phyloP scores from a whole-genome alignment of 2,113 vertebrate genomes.

The Pterophyllum scalare region DNA sequence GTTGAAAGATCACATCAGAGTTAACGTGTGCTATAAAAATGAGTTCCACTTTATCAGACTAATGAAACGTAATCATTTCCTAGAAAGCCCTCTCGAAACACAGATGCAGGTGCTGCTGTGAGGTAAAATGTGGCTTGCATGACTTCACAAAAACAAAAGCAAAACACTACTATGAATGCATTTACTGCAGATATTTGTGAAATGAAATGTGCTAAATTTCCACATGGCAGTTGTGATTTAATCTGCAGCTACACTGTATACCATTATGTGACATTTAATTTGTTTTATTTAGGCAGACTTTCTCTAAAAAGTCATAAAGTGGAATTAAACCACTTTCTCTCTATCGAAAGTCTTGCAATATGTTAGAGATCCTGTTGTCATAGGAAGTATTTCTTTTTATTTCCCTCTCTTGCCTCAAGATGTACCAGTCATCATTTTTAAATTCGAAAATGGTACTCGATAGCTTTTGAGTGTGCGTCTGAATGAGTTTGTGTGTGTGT shows the following conservation, averaged over 20 bases:
- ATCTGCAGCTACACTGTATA: not conserved
- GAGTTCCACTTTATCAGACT: not conserved
- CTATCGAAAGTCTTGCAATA: not conserved
- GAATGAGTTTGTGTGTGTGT: constrained; percentile 1
- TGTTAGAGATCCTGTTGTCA: not conserved
- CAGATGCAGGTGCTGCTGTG: constrained; percentile 5
- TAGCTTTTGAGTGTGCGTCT: not conserved
- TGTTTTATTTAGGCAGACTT: not conserved
- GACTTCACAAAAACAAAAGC: not conserved
- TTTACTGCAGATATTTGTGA: not conserved
- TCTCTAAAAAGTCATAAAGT: not conserved
- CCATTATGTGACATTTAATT: not conserved
- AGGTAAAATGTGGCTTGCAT: not conserved
- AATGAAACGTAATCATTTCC: not conserved
- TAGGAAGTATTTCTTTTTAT: constrained; percentile 4
- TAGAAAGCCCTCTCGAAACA: not conserved
- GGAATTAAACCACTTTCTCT: not conserved
- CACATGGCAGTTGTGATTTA: not conserved
- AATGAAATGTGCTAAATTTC: not conserved
- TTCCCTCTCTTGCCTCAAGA: constrained; percentile 11
- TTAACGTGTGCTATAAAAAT: not conserved
- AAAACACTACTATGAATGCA: not conserved
- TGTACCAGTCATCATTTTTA: constrained; percentile 22
- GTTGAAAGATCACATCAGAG: not conserved
- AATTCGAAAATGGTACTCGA: constrained; percentile 18